A percentile compares a stretch with the other conserved stretches of the same genome.
phyloP scores from a whole-genome alignment of 2,113 vertebrate species.

The Antigone vipio region DNA sequence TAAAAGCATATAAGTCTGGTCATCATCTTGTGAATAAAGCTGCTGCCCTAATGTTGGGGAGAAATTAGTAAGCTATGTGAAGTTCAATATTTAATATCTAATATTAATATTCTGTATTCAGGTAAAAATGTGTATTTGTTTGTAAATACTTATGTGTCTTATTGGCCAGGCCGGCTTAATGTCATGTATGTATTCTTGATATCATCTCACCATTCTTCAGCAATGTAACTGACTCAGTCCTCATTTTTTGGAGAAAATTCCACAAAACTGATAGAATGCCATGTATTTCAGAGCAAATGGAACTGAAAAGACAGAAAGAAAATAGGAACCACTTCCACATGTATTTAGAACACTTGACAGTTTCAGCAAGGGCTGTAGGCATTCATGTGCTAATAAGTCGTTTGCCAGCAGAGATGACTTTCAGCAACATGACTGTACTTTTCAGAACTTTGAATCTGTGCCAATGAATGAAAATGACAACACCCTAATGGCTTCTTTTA shows the following conservation, averaged over 20 bases:
- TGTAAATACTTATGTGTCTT: background rate
- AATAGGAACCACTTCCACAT: background rate
- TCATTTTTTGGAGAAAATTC: background rate
- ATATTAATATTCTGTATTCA: background rate
- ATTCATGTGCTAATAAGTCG: background rate
- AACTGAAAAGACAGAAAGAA: background rate
- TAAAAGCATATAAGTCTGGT: background rate
- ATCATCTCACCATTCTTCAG: background rate
- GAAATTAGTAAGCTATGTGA: background rate
- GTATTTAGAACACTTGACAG: background rate
- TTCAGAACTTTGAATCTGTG: background rate
- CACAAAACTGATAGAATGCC: background rate
- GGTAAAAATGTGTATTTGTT: background rate
- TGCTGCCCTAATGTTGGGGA: background rate
- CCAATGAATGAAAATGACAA: background rate
- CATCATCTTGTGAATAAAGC: background rate
- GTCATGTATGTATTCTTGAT: background rate
- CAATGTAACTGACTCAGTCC: background rate
- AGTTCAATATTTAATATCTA: background rate
- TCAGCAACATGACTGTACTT: background rate
- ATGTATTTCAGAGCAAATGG: background rate
- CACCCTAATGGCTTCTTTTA: background rate
- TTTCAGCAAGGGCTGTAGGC: background rate
- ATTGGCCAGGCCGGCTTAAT: background rate
- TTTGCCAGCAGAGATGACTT: background rate